These are phyloP conservation scores for Notechis scutatus DNA, from an alignment of 2,113 vertebrate genomes.

Conservation along the genomic window DNA sequence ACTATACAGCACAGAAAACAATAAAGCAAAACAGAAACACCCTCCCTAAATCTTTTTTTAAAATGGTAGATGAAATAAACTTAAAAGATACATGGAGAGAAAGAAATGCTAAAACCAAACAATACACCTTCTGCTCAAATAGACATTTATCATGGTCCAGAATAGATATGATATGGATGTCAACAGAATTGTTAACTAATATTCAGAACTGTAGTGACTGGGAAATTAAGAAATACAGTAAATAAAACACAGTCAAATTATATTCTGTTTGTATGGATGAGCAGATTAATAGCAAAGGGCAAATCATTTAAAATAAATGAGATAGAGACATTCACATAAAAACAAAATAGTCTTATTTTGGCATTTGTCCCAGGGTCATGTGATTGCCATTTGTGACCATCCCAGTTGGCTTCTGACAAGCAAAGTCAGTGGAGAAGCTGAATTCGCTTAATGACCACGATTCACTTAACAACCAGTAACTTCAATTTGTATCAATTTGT, in stretches of 20 bases:
- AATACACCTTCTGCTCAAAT: too few species aligned
- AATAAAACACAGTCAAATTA: neutral
- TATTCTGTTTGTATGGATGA: neutral
- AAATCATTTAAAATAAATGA: neutral
- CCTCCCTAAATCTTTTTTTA: too few species aligned
- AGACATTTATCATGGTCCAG: too few species aligned
- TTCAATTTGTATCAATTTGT: neutral
- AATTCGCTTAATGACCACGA: neutral
- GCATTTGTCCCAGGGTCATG: neutral
- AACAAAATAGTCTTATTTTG: neutral
- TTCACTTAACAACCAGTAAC: neutral
- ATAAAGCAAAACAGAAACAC: too few species aligned
- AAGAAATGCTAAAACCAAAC: too few species aligned
- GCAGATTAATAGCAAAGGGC: neutral
- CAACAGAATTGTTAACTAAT: too few species aligned
- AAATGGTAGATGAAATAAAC: too few species aligned
- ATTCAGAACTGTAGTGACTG: neutral
- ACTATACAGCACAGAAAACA: too few species aligned
- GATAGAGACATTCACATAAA: neutral
- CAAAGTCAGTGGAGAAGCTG: neutral
- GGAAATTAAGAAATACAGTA: neutral
- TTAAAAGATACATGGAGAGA: too few species aligned
- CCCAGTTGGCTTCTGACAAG: neutral
- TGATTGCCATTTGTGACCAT: neutral
- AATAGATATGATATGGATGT: too few species aligned